Base-by-base conservation (phyloP, 2,888 invertebrate genomes). In the Drosophila austrosaltans region DNA sequence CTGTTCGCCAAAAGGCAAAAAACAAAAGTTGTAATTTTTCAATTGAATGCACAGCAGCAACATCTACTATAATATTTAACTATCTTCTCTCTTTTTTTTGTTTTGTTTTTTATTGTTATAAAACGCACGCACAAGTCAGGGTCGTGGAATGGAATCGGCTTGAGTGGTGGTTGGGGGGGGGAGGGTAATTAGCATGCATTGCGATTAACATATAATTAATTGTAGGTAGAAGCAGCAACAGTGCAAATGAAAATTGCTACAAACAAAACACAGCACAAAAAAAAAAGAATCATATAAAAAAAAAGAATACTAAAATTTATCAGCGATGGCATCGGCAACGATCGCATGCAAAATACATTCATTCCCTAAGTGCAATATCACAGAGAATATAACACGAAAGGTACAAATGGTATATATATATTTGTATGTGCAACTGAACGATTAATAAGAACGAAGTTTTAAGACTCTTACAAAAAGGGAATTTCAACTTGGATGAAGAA, bases 201-300 rank as follows among this genome's bases (percentile, higher is more conserved):
- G 82, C 89, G 90, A 87, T 87, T 87, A 87, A 89, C 90, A 89
- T 87, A 89, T 89, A 87, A 89, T 87, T 87, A 87, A 87, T 89
- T 89, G 87, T 74, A 48, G 59, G 58, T 72, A 63, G 72, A 72
- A 67, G 71, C 65, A 66, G 69, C 80, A 59, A 69, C 72, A 66
- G 66, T 70, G 60, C 73, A 72, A 71, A 70, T 76, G 69, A 72
- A 79, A 87, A 77, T 77, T 77, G 82, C 73, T 69, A 66, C 78
- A 72, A 68, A 75, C 71, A 74, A 76, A 63, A 69, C 63, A 69
- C 63, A 62, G 36, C 20, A 40, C 61, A 22, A 36, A 40, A 63
- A 56, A 66, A 63, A 58, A 74, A 63, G 39, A 64, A 66, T 32
- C 42, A 53, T 8, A 59, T 8, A 36, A 36, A 36, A 65, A 69